Percentiles rank a stretch among this genome's conserved stretches.
Evolutionary conservation across 2,797 vertebrate species (phyloP).

Genomic region (Scolopax bukidnonensis): DNA sequence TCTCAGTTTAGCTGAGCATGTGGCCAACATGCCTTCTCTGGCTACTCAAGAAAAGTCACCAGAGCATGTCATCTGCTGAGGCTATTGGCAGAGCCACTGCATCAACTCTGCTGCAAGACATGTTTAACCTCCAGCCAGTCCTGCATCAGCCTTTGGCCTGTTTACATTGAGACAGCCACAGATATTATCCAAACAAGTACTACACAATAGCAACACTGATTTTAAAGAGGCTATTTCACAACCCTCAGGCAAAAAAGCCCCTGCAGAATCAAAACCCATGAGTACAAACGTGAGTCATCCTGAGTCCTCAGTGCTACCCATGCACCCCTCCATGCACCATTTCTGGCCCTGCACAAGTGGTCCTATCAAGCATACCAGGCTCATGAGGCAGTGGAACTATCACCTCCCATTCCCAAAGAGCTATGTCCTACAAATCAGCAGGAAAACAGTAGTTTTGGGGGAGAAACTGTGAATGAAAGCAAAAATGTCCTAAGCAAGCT

Average conservation of each 20-base stretch:
- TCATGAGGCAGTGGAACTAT: neutral
- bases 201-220: neutral
- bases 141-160: neutral
- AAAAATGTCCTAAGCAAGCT: neutral
- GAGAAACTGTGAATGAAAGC: neutral
- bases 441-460: neutral
- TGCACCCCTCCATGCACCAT: fast-evolving
- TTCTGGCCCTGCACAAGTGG: neutral
- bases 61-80: neutral
- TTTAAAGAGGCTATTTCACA: neutral
- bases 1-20: slow-evolving; percentile 9
- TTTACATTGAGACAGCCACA: neutral
- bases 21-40: neutral
- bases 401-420: neutral
- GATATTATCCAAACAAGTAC: neutral
- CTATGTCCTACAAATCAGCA: neutral
- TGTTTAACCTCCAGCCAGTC: neutral
- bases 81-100: neutral
- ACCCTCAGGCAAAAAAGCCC: neutral
- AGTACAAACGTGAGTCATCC: neutral
- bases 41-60: neutral
- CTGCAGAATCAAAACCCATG: neutral
- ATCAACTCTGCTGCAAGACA: neutral
- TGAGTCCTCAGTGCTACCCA: neutral
- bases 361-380: neutral